These are phyloP conservation scores for Silurus lanzhouensis DNA, from an alignment of 2,797 vertebrate species.

Conservation along the genomic window DNA sequence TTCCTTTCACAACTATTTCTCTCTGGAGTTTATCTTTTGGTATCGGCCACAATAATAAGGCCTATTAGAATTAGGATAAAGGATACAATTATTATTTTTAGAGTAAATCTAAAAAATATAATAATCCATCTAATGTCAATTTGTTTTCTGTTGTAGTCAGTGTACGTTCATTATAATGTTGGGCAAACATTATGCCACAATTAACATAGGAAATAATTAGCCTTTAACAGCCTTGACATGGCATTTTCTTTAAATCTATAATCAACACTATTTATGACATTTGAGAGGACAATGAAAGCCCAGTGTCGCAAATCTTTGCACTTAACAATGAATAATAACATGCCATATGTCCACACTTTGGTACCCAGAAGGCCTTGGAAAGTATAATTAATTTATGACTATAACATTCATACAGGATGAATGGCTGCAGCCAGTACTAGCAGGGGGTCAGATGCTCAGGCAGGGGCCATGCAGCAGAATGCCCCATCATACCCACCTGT, in stretches of 20 bases:
- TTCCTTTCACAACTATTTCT: no score
- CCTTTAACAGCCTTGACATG: no score
- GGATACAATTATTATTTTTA: no score
- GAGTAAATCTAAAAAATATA: no score
- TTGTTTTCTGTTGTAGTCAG: no score
- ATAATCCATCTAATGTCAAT: no score
- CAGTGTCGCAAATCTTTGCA: background rate
- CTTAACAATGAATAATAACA: conserved; percentile 2
- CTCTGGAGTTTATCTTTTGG: no score
- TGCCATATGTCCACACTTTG: background rate
- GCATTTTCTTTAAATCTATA: background rate
- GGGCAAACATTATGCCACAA: no score
- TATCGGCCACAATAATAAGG: no score
- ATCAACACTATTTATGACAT: background rate
- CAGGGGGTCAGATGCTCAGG: conserved; percentile 69
- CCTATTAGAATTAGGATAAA: no score
- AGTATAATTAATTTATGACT: background rate
- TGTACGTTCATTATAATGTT: no score
- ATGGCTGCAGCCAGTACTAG: conserved; percentile 31
- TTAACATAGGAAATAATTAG: no score
- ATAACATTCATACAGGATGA: conserved; percentile 18
- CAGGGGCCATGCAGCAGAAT: conserved; percentile 77
- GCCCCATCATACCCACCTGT: conserved; percentile 85
- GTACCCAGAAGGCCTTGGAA: background rate
- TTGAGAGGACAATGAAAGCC: background rate